phyloP scores from a whole-genome alignment of 2,888 invertebrate species.

The Oscheius myriophilus region DNA sequence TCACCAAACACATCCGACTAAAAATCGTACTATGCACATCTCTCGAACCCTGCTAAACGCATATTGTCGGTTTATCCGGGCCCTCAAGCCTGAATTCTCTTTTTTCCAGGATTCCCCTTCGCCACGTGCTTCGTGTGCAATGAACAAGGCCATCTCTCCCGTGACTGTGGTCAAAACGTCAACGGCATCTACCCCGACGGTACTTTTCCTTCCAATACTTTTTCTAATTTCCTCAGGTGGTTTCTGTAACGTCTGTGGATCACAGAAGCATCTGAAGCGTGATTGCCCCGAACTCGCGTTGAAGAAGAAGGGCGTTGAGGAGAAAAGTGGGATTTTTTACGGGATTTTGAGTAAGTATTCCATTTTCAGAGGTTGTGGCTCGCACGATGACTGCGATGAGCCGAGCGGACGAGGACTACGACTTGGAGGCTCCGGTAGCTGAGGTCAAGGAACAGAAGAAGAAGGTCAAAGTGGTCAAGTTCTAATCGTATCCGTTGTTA shows the following conservation, averaged over 20 bases:
- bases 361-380: slow-evolving; percentile 18
- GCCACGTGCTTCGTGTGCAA: slow-evolving; percentile 89
- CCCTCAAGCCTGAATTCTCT: background rate
- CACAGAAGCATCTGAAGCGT: slow-evolving; percentile 84
- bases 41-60: too few relatives aligned
- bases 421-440: slow-evolving; percentile 65
- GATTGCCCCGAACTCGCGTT: slow-evolving; percentile 74
- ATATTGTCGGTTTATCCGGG: slow-evolving; percentile 28
- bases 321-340: slow-evolving; percentile 14
- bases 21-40: too few relatives aligned
- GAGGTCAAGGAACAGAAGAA: slow-evolving; percentile 32
- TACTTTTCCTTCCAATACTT: background rate
- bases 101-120: slow-evolving; percentile 79
- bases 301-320: slow-evolving; percentile 36
- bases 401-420: slow-evolving; percentile 78
- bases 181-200: slow-evolving; percentile 87
- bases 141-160: slow-evolving; percentile 86
- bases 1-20: too few relatives aligned
- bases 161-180: slow-evolving; percentile 87
- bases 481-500: slow-evolving; percentile 18
- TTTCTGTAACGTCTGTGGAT: slow-evolving; percentile 84
- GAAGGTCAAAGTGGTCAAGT: slow-evolving; percentile 39
- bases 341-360: background rate
- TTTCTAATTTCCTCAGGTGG: slow-evolving; percentile 39
- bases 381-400: slow-evolving; percentile 18